These are phyloP conservation scores for Trichomycterus rosablanca DNA, from an alignment of 2,113 vertebrate species.

Conservation along the genomic window DNA sequence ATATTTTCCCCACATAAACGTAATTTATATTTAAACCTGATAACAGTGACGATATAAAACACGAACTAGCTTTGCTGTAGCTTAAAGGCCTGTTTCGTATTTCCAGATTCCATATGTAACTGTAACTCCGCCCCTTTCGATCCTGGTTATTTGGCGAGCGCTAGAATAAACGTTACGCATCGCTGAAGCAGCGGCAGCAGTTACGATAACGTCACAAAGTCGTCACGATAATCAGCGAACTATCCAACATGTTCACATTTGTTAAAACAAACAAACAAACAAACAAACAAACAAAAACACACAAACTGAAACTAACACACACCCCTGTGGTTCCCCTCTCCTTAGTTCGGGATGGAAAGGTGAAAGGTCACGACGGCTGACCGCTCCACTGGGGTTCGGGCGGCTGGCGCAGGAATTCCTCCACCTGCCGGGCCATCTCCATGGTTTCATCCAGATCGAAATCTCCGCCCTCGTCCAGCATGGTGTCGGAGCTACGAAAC, in stretches of 20 bases:
- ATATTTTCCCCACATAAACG: too few species aligned
- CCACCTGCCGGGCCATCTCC: slow-evolving; percentile 89
- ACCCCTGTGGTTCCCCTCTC: slow-evolving; percentile 12
- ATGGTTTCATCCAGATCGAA: slow-evolving; percentile 94
- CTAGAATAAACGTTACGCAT: too few species aligned
- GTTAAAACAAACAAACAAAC: background rate
- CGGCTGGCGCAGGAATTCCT: slow-evolving; percentile 89
- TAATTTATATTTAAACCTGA: too few species aligned
- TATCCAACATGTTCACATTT: background rate
- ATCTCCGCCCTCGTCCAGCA: slow-evolving; percentile 85
- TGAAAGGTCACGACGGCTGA: slow-evolving; percentile 87
- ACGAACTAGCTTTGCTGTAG: too few species aligned
- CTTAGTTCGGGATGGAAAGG: slow-evolving; percentile 15
- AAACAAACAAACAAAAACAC: background rate
- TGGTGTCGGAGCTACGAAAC: slow-evolving; percentile 65
- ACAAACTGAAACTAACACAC: slow-evolving; percentile 13
- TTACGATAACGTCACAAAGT: too few species aligned
- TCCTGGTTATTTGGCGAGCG: too few species aligned
- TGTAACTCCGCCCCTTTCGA: too few species aligned
- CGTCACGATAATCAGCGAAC: too few species aligned
- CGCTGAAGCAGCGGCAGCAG: too few species aligned
- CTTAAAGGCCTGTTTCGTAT: too few species aligned
- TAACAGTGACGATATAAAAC: too few species aligned
- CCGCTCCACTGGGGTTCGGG: slow-evolving; percentile 88
- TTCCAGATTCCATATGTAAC: too few species aligned